Percentiles rank a stretch among this genome's conserved stretches.
Conservation (phyloP, 2,797 vertebrate species). For the Tarsius wallacei region DNA sequence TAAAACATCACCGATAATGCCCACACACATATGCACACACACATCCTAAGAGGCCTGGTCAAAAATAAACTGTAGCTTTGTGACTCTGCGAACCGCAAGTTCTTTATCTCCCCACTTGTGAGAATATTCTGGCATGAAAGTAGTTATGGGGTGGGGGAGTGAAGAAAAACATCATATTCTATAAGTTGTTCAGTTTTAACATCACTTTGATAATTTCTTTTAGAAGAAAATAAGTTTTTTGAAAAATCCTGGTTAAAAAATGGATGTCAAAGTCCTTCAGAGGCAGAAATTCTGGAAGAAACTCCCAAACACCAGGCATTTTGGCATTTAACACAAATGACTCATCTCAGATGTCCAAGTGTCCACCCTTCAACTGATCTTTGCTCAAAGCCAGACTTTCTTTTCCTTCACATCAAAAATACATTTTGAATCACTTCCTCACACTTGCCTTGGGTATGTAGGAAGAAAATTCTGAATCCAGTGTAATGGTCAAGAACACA, state of each 20-base stretch:
- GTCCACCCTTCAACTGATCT: background rate
- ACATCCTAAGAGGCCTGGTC: background rate
- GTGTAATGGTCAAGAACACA: background rate
- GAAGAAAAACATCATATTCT: background rate
- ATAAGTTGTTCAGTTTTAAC: background rate
- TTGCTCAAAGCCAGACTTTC: background rate
- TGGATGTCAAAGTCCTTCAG: background rate
- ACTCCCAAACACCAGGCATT: background rate
- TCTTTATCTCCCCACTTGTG: background rate
- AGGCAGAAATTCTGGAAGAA: background rate
- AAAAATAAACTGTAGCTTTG: background rate
- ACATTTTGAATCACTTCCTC: background rate
- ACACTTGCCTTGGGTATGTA: background rate
- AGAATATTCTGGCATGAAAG: background rate
- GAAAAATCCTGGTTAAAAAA: background rate
- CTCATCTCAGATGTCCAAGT: slow-evolving; percentile 14
- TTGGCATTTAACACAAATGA: background rate
- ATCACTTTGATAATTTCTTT: slow-evolving; percentile 26
- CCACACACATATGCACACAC: too few relatives aligned
- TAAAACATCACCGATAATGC: background rate
- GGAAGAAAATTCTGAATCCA: slow-evolving; percentile 6
- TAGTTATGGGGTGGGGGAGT: background rate
- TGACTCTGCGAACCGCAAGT: background rate
- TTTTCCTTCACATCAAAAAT: slow-evolving; percentile 16
- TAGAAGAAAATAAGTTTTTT: slow-evolving; percentile 25